Conservation (phyloP, 92 coral and sea anemone species). For the Bergia sp. region DNA sequence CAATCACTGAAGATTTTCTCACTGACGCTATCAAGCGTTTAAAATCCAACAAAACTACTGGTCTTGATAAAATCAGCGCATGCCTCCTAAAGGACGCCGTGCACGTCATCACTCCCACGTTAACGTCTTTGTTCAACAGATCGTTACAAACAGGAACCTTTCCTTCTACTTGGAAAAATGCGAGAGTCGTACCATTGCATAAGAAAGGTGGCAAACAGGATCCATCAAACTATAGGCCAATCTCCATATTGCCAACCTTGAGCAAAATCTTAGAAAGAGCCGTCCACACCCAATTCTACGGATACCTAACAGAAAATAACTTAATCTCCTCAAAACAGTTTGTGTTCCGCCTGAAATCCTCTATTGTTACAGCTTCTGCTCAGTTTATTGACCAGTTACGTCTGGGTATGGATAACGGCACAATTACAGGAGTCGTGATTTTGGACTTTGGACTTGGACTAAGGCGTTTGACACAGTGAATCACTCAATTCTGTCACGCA, state of each 20-base stretch:
- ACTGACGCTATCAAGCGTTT: slow-evolving; percentile 44
- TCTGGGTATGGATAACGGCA: slow-evolving; percentile 31
- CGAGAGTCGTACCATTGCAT: slow-evolving; percentile 12
- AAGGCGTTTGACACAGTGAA: neutral
- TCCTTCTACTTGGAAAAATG: slow-evolving; percentile 50
- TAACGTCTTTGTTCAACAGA: slow-evolving; percentile 29
- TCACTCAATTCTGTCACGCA: slow-evolving; percentile 20
- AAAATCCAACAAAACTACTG: slow-evolving; percentile 32
- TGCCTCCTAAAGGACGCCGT: slow-evolving; percentile 44
- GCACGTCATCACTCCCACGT: slow-evolving; percentile 5
- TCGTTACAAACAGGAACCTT: slow-evolving; percentile 30
- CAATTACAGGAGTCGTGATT: slow-evolving; percentile 17
- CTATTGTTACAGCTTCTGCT: slow-evolving; percentile 42
- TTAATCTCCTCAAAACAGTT: slow-evolving; percentile 28
- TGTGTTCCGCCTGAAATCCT: slow-evolving; percentile 36
- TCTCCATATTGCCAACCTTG: neutral
- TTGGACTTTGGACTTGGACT: neutral
- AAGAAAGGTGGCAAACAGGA: slow-evolving; percentile 51
- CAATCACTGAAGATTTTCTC: slow-evolving; percentile 41
- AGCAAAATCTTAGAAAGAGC: neutral
- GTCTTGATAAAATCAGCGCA: slow-evolving; percentile 23
- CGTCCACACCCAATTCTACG: slow-evolving; percentile 24
- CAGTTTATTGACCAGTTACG: slow-evolving; percentile 31
- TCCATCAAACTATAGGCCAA: slow-evolving; percentile 46
- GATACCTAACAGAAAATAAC: neutral